Percentiles rank a stretch among this genome's conserved stretches.
Evolutionary conservation across 1,140 invertebrate species (phyloP).

Genomic region (Dryas iulia): DNA sequence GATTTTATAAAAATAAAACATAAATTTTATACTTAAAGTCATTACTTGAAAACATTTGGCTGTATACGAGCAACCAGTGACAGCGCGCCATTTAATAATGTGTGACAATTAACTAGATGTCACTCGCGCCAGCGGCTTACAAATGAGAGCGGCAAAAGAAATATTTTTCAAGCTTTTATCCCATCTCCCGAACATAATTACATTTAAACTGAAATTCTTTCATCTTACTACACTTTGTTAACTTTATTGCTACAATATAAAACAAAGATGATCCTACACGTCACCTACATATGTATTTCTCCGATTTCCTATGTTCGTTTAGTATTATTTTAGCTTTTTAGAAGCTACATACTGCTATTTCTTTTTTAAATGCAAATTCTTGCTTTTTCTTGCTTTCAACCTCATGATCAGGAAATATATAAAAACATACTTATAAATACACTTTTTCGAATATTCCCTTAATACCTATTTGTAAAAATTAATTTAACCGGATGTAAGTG

Average conservation of each 20-base stretch:
- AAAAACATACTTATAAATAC: too few relatives aligned
- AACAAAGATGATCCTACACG: not conserved
- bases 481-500: too few relatives aligned
- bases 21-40: not conserved
- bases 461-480: too few relatives aligned
- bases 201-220: slow-evolving; percentile 2
- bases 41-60: slow-evolving; percentile 3
- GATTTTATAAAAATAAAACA: too few relatives aligned
- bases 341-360: too few relatives aligned
- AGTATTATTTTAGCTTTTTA: too few relatives aligned
- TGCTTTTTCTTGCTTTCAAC: too few relatives aligned
- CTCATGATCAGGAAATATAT: too few relatives aligned
- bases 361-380: too few relatives aligned
- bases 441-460: too few relatives aligned
- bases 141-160: slow-evolving; percentile 23
- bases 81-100: slow-evolving; percentile 16
- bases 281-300: too few relatives aligned
- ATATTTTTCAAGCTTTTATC: slow-evolving; percentile 19
- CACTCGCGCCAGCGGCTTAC: slow-evolving; percentile 18
- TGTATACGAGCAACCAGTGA: slow-evolving; percentile 10
- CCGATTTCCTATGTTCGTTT: too few relatives aligned
- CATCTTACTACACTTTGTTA: not conserved
- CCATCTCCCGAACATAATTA: not conserved
- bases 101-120: slow-evolving; percentile 24
- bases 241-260: not conserved